Evolutionary conservation across 2,888 invertebrate species (phyloP).

Genomic region (Melanostoma mellinum): DNA sequence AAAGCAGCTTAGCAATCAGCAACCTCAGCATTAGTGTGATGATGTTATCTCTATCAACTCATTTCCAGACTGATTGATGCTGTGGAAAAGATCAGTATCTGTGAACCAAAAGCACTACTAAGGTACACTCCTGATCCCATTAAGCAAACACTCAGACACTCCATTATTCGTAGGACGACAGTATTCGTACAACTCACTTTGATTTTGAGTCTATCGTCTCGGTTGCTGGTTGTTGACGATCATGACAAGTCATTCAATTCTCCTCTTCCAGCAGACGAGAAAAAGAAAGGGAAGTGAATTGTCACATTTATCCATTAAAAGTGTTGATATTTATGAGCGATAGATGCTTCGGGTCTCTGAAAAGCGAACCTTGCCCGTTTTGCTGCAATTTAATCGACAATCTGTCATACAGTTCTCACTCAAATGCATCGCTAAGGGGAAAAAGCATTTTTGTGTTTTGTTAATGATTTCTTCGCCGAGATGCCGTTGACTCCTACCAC

Average conservation of each 20-base stretch:
- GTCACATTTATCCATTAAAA: constrained; percentile 54
- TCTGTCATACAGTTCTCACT: constrained; percentile 47
- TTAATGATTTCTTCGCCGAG: too few species aligned
- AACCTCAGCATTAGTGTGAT: too few species aligned
- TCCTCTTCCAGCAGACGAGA: not conserved
- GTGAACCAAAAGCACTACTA: too few species aligned
- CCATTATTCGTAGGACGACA: too few species aligned
- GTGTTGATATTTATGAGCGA: constrained; percentile 14
- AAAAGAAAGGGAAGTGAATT: constrained; percentile 41
- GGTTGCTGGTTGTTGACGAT: not conserved
- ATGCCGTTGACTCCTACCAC: constrained; percentile 46
- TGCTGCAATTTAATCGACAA: constrained; percentile 42
- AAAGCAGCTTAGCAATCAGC: too few species aligned
- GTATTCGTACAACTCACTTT: too few species aligned
- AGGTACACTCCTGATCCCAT: too few species aligned
- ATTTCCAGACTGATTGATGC: too few species aligned
- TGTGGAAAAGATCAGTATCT: too few species aligned
- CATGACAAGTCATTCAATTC: not conserved
- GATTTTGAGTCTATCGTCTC: not conserved
- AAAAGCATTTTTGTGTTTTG: not conserved
- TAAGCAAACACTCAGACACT: too few species aligned
- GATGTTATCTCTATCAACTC: too few species aligned
- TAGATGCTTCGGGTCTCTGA: not conserved
- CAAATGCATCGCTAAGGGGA: constrained; percentile 5
- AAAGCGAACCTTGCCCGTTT: constrained; percentile 1